Evolutionary conservation across 2,797 vertebrate species (phyloP).

Genomic region (Lophius americanus): DNA sequence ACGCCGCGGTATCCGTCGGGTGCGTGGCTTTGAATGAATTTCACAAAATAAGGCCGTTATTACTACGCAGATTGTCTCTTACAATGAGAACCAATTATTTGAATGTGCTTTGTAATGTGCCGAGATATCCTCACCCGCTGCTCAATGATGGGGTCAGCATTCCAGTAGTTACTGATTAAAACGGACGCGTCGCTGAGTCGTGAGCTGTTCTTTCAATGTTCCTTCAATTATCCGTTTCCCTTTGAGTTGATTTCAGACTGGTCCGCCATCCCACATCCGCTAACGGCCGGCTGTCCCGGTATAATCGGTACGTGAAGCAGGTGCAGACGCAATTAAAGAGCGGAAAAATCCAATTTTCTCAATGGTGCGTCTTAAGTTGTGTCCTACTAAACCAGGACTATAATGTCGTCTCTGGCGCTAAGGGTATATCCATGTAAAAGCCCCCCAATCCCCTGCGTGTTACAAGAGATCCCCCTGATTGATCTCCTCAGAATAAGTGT

Average conservation of each 20-base stretch:
- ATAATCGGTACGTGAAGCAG: too few relatives aligned
- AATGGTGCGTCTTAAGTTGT: too few relatives aligned
- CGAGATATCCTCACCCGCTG: neutral
- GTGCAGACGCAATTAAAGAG: too few relatives aligned
- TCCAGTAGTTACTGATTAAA: neutral
- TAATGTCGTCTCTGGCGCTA: too few relatives aligned
- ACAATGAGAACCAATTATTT: neutral
- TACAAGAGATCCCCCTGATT: too few relatives aligned
- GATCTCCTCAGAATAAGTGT: too few relatives aligned
- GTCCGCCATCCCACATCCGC: neutral
- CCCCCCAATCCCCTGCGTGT: too few relatives aligned
- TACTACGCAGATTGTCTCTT: neutral
- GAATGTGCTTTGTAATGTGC: neutral
- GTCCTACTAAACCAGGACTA: too few relatives aligned
- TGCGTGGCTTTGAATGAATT: neutral
- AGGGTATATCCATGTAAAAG: too few relatives aligned
- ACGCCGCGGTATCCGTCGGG: slow-evolving; percentile 1
- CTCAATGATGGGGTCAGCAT: neutral
- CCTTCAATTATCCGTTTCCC: neutral
- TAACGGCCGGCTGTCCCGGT: too few relatives aligned
- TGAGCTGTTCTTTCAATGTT: neutral
- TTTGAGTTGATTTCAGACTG: neutral
- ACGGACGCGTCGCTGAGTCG: neutral
- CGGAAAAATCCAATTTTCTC: too few relatives aligned
- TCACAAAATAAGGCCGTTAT: neutral